Conservation (phyloP, 1,140 invertebrate genomes). For the Hermatobates lingyangjiaoensis region DNA sequence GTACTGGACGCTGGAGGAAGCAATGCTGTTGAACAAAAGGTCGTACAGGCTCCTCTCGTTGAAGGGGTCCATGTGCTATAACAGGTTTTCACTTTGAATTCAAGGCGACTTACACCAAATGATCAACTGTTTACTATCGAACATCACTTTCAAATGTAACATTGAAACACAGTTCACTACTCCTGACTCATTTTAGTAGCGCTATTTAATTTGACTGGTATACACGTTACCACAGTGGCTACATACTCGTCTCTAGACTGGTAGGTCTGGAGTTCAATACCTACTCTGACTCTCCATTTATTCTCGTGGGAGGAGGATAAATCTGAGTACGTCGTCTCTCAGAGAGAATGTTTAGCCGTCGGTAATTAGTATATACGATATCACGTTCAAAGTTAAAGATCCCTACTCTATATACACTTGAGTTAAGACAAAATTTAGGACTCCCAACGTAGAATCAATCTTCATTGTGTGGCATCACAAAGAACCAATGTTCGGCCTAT, state of each 20-base stretch:
- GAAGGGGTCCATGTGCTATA: constrained; percentile 71
- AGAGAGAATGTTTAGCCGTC: too few species aligned
- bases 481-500: too few species aligned
- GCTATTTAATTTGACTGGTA: neutral
- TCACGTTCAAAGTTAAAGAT: too few species aligned
- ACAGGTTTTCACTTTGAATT: constrained; percentile 15
- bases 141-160: neutral
- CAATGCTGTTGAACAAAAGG: constrained; percentile 59
- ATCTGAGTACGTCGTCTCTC: too few species aligned
- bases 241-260: neutral
- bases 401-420: too few species aligned
- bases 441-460: too few species aligned
- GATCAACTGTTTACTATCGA: neutral
- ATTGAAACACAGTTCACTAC: neutral
- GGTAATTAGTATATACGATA: too few species aligned
- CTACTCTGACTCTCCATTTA: too few species aligned
- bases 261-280: neutral
- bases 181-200: neutral
- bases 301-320: too few species aligned
- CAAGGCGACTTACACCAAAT: neutral
- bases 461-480: too few species aligned
- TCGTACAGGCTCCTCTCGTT: constrained; percentile 82
- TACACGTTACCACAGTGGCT: neutral
- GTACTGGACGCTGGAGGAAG: constrained; percentile 54
- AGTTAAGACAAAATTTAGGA: too few species aligned